phyloP scores from a whole-genome alignment of 2,888 invertebrate genomes.

The Eupelmus urozonus region DNA sequence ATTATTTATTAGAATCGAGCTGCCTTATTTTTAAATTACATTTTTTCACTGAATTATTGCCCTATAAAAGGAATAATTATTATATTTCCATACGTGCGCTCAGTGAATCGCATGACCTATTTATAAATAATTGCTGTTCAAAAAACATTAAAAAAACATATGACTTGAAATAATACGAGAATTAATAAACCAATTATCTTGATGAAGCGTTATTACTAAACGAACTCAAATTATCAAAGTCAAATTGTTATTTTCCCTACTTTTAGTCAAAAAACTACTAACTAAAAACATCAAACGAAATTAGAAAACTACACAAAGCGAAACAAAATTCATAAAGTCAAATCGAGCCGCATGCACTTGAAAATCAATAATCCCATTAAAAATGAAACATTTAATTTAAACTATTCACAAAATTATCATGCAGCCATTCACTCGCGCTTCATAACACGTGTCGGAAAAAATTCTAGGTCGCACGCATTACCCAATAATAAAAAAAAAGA shows the following conservation, averaged over 20 bases:
- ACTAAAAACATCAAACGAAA: too few relatives aligned
- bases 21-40: too few relatives aligned
- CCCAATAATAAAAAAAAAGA: not conserved
- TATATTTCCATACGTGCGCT: not conserved
- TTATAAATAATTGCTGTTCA: not conserved
- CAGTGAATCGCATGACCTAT: conserved; percentile 1
- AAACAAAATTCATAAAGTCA: too few relatives aligned
- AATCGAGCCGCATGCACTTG: too few relatives aligned
- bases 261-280: too few relatives aligned
- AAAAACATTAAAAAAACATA: not conserved
- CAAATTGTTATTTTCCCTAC: too few relatives aligned
- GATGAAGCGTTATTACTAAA: too few relatives aligned
- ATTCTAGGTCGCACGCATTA: conserved; percentile 6
- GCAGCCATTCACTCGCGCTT: not conserved
- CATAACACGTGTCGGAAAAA: not conserved
- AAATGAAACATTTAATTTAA: not conserved
- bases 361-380: too few relatives aligned
- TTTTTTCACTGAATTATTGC: not conserved
- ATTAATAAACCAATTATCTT: too few relatives aligned
- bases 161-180: not conserved
- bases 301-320: too few relatives aligned
- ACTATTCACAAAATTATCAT: not conserved
- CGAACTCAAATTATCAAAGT: too few relatives aligned
- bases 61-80: not conserved
- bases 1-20: too few relatives aligned